phyloP scores from a whole-genome alignment of 2,113 vertebrate species.

The Anseranas semipalmata region DNA sequence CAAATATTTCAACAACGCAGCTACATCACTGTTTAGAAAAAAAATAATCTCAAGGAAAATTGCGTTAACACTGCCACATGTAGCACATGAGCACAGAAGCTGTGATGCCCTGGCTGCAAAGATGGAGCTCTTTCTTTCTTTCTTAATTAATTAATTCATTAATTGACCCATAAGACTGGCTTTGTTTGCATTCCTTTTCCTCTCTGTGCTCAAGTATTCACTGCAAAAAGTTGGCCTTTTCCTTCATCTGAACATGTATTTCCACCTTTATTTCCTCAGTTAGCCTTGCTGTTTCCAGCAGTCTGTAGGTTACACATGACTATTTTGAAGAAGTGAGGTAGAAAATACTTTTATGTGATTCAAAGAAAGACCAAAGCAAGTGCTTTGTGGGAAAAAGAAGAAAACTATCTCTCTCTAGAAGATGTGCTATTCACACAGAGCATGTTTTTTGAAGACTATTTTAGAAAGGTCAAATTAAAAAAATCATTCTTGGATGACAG shows the following conservation, averaged over 20 bases:
- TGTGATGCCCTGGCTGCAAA: not conserved
- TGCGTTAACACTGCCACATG: not conserved
- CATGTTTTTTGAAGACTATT: not conserved
- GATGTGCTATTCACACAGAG: not conserved
- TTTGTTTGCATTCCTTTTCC: not conserved
- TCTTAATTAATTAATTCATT: too few species aligned
- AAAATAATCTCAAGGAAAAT: not conserved
- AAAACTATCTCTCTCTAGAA: not conserved
- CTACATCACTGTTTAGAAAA: not conserved
- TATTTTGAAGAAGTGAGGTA: not conserved
- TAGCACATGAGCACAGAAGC: not conserved
- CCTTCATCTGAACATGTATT: not conserved
- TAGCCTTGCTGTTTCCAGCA: not conserved
- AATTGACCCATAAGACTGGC: not conserved
- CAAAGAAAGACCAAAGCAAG: not conserved
- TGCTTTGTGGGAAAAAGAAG: not conserved
- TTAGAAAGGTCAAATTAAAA: not conserved
- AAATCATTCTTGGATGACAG: not conserved
- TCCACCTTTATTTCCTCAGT: not conserved
- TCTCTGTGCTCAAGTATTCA: not conserved
- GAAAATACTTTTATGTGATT: not conserved
- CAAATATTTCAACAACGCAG: not conserved
- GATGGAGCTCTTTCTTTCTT: too few species aligned
- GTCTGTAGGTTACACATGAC: not conserved
- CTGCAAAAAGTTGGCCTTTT: not conserved